A percentile compares a stretch with the other conserved stretches of the same genome.
Conservation (phyloP, 2,113 vertebrate species). For the Alethe diademata region DNA sequence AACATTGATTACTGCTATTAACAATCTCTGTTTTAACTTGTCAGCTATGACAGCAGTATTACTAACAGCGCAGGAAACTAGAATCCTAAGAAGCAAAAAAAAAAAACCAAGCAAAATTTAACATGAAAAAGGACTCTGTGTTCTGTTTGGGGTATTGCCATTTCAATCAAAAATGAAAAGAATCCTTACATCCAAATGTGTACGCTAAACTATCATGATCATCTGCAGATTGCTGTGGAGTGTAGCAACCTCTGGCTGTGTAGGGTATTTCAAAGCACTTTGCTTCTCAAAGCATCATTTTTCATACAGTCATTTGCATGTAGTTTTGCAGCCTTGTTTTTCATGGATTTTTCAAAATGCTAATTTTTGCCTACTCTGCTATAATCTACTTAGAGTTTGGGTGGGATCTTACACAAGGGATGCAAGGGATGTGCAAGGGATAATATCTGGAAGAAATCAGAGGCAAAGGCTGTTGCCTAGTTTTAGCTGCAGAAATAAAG, state of each 20-base stretch:
- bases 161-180: background rate
- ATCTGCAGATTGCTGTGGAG: background rate
- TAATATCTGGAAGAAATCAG: slow-evolving; percentile 46
- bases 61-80: background rate
- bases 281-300: background rate
- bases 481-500: slow-evolving; percentile 37
- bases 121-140: background rate
- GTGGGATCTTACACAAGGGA: background rate
- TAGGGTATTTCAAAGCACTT: slow-evolving; percentile 3
- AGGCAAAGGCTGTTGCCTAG: slow-evolving; percentile 22
- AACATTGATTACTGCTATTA: background rate
- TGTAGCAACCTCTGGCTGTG: background rate
- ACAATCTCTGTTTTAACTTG: slow-evolving; percentile 10
- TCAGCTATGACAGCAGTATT: background rate
- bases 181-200: background rate
- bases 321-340: slow-evolving; percentile 16
- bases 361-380: slow-evolving; percentile 38
- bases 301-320: background rate
- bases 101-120: background rate
- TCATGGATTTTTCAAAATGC: slow-evolving; percentile 36
- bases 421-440: background rate
- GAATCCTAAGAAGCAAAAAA: background rate
- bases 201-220: background rate
- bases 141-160: background rate
- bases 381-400: slow-evolving; percentile 18